These are phyloP conservation scores for Aptenodytes forsteri DNA, from an alignment of 2,113 vertebrate genomes.

Conservation along the genomic window DNA sequence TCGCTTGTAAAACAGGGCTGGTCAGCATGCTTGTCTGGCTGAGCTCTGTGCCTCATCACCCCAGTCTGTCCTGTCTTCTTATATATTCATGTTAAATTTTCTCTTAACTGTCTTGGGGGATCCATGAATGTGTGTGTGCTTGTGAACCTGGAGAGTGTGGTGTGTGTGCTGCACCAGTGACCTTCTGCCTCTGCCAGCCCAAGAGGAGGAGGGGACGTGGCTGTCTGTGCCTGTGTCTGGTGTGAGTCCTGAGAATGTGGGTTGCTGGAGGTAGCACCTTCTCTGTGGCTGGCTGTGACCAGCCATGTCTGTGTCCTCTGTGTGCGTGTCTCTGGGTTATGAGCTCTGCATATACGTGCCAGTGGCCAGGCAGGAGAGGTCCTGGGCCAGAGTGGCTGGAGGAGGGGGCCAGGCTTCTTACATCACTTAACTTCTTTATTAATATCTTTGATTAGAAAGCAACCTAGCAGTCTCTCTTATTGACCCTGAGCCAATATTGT, in stretches of 20 bases:
- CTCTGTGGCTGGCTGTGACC: rapidly evolving
- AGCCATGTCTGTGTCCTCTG: rapidly evolving
- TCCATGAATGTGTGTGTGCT: rapidly evolving
- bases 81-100: neutral
- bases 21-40: neutral
- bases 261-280: rapidly evolving
- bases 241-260: neutral
- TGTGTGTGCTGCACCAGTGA: neutral
- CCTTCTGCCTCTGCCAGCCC: neutral
- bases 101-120: rapidly evolving
- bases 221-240: neutral
- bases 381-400: neutral
- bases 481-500: neutral
- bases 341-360: neutral
- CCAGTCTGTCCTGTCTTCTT: neutral
- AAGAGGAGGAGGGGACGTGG: neutral
- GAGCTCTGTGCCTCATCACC: neutral
- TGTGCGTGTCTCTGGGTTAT: neutral
- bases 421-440: neutral
- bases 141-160: neutral
- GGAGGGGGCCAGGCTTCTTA: neutral
- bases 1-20: rapidly evolving
- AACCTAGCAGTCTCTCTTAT: neutral
- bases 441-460: neutral
- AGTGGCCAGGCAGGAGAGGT: neutral